Base-by-base conservation (phyloP, 2,797 vertebrate species). In the Oreochromis grahami region DNA sequence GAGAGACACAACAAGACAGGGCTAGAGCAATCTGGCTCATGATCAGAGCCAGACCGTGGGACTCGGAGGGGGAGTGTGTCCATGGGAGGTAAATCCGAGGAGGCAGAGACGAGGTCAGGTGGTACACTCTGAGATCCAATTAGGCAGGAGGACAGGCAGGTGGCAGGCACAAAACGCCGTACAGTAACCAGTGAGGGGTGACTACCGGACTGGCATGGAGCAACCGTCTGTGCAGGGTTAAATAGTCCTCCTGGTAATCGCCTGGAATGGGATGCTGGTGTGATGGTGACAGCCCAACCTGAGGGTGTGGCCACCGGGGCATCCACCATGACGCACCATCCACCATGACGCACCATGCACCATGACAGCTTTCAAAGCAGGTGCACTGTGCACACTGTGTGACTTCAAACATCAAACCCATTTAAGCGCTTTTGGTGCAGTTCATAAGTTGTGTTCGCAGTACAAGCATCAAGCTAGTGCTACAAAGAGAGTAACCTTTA, bases 171-270 rank as follows among this genome's bases (percentile, higher is more conserved):
- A 43, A 43, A 43, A 43, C 5, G 1, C 41, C 2, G 2, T 14
- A 10, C 26, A 32, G 55, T 58, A 58, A 32, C 3, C 26, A 17
- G 8, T 6, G 55, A 58, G 26, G 24, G 26, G 55, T 58, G 55
- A 58, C 29, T 56, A 1, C 3, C 55, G 9, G 1, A 32, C 55
- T 58, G 26, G 14, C 0, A 1, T 6, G 55, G 26, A 32, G 55
- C 26, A 56, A 56, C 55, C 5, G 0, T 58, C 26, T 58, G 0
- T 58, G 55, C 14, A 58, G 55, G 26, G 26, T 32, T 58, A 58
- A 58, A 58, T 32, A 58, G 0, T 58, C 55, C 14, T 56, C 14
- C 55, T 58, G 0, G 3, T 17, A 56, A 56, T 10, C 0, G 1
- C 5, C 0, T 32, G 26, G 3, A 58, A 17, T 10, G 14, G 26